Conservation (phyloP, 2,888 invertebrate genomes). For the Ecliptopera silaceata region DNA sequence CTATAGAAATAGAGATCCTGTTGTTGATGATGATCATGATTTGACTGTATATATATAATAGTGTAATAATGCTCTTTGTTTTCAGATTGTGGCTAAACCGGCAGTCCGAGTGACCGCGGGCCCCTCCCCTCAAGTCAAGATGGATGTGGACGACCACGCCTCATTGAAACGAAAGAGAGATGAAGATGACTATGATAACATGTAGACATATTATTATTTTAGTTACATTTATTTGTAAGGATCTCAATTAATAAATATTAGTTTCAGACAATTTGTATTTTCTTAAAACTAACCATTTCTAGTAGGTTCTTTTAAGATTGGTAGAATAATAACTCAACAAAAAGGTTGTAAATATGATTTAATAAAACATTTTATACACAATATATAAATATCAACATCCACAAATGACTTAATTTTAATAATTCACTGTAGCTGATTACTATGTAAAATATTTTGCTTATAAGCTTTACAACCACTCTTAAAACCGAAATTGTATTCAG, state of each 20-base stretch:
- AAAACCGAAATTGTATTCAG: too few species aligned
- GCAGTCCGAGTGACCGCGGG: constrained; percentile 72
- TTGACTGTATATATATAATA: neutral
- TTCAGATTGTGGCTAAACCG: constrained; percentile 72
- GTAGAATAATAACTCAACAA: neutral
- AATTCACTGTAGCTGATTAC: neutral
- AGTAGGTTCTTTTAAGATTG: neutral
- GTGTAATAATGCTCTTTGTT: constrained; percentile 1
- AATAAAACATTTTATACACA: neutral
- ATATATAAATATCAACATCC: constrained; percentile 2
- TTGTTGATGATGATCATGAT: too few species aligned
- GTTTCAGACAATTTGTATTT: too few species aligned
- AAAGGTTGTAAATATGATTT: constrained; percentile 1
- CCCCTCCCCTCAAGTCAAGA: constrained; percentile 76
- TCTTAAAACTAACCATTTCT: too few species aligned
- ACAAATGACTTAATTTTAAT: constrained; percentile 13
- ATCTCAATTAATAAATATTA: neutral
- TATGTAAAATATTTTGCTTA: too few species aligned
- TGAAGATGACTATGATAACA: constrained; percentile 83
- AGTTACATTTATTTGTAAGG: neutral
- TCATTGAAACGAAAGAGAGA: constrained; percentile 86
- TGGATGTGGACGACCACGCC: constrained; percentile 82
- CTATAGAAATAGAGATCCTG: too few species aligned
- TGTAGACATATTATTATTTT: constrained; percentile 43
- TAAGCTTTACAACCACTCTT: too few species aligned